Percentiles rank a stretch among this genome's conserved stretches.
Conservation (phyloP, 2,888 invertebrate genomes). For the Hydrotaea diabolus region DNA sequence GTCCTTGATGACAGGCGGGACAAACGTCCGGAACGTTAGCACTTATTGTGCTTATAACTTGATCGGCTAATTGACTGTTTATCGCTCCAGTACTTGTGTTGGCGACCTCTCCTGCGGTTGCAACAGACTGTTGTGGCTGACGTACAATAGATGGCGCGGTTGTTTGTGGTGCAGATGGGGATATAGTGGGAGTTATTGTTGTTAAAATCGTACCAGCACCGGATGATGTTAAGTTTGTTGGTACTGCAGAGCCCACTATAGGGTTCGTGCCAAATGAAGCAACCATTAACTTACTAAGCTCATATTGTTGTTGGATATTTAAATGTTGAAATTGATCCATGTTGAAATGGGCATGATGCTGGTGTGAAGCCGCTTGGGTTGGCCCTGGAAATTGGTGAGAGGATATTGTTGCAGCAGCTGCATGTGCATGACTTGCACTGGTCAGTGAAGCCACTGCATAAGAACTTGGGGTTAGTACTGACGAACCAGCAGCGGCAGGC, state of each 20-base stretch:
- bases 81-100: constrained; percentile 71
- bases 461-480: constrained; percentile 77
- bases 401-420: constrained; percentile 47
- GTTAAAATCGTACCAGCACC: constrained; percentile 44
- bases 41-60: constrained; percentile 76
- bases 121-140: neutral
- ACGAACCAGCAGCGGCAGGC: constrained; percentile 65
- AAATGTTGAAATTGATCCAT: constrained; percentile 70
- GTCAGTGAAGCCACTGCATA: constrained; percentile 68
- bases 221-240: constrained; percentile 60
- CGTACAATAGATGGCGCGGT: neutral
- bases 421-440: constrained; percentile 54
- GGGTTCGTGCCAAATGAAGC: constrained; percentile 39
- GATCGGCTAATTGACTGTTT: constrained; percentile 76
- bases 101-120: constrained; percentile 2
- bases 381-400: constrained; percentile 59
- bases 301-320: constrained; percentile 74
- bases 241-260: constrained; percentile 40
- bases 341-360: constrained; percentile 66
- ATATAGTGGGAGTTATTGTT: neutral
- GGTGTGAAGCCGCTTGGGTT: constrained; percentile 36
- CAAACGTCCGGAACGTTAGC: too few relatives aligned
- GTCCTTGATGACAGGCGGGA: too few relatives aligned
- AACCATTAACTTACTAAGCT: constrained; percentile 74
- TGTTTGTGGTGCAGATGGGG: constrained; percentile 52